Evolutionary conservation across 2,888 invertebrate species (phyloP).

Genomic region (Eremobia ochroleuca): DNA sequence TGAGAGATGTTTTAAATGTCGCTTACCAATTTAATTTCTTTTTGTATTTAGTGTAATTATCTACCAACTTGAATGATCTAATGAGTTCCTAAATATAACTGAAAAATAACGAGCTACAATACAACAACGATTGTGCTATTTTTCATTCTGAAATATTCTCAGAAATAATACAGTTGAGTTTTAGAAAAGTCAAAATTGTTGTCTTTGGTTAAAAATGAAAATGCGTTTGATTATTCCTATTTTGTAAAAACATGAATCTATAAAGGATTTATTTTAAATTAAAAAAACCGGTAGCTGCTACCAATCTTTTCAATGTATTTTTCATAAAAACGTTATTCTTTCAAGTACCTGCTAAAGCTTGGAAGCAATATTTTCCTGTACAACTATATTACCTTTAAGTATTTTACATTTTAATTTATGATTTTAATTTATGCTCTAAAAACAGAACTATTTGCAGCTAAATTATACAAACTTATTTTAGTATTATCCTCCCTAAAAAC

Average conservation of each 20-base stretch:
- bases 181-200: slow-evolving; percentile 58
- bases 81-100: slow-evolving; percentile 35
- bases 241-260: not conserved
- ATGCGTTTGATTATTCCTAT: slow-evolving; percentile 73
- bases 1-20: slow-evolving; percentile 71
- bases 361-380: not conserved
- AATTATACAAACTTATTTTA: not conserved
- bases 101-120: slow-evolving; percentile 24
- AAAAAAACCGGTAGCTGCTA: not conserved
- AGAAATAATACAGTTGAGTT: slow-evolving; percentile 57
- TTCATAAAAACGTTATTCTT: not conserved
- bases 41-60: slow-evolving; percentile 55
- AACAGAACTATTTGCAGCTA: not conserved
- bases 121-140: slow-evolving; percentile 32
- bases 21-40: slow-evolving; percentile 65
- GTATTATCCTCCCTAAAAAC: not conserved
- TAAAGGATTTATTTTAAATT: not conserved
- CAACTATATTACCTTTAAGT: not conserved
- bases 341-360: not conserved
- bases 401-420: not conserved
- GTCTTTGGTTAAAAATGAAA: slow-evolving; percentile 67
- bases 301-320: not conserved
- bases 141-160: slow-evolving; percentile 45
- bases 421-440: fast-evolving
- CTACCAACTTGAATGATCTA: slow-evolving; percentile 62